phyloP scores from a whole-genome alignment of 2,888 invertebrate species.

The Trissoscelio sp. region DNA sequence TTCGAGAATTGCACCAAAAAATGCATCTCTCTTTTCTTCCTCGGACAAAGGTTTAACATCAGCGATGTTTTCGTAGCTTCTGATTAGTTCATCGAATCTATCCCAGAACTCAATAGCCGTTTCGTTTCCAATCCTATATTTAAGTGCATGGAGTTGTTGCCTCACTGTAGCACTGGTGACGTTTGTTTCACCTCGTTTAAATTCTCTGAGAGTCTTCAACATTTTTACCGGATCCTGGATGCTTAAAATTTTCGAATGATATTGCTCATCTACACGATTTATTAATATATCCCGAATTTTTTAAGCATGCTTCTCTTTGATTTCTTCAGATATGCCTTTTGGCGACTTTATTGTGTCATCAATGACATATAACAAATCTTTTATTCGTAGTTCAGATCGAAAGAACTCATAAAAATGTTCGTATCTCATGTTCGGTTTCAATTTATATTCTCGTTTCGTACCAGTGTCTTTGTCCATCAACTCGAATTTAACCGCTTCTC shows the following conservation, averaged over 20 bases:
- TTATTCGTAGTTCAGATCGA: conserved; percentile 64
- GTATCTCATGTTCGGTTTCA: conserved; percentile 52
- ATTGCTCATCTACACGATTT: conserved; percentile 65
- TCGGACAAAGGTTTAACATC: conserved; percentile 54
- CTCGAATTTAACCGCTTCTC: not conserved
- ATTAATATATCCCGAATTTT: conserved; percentile 70
- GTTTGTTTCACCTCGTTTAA: conserved; percentile 60
- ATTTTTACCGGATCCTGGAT: conserved; percentile 64
- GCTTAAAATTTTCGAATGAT: conserved; percentile 62
- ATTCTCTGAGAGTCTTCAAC: conserved; percentile 54
- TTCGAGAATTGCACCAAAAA: conserved; percentile 49
- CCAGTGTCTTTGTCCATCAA: conserved; percentile 1
- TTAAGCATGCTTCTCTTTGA: conserved; percentile 61
- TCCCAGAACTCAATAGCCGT: conserved; percentile 63
- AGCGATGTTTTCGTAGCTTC: conserved; percentile 60
- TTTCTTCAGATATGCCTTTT: conserved; percentile 42
- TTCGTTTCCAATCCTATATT: conserved; percentile 53
- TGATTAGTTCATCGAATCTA: conserved; percentile 63
- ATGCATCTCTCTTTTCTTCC: conserved; percentile 66
- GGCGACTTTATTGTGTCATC: conserved; percentile 48
- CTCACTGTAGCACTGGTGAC: conserved; percentile 56
- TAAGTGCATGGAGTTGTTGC: conserved; percentile 58
- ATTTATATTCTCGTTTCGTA: conserved; percentile 64
- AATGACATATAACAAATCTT: conserved; percentile 67
- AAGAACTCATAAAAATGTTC: conserved; percentile 68